Evolutionary conservation across 2,113 vertebrate species (phyloP), one percentile per base, ranked within the genome.

Genomic region (Strix aluco): DNA sequence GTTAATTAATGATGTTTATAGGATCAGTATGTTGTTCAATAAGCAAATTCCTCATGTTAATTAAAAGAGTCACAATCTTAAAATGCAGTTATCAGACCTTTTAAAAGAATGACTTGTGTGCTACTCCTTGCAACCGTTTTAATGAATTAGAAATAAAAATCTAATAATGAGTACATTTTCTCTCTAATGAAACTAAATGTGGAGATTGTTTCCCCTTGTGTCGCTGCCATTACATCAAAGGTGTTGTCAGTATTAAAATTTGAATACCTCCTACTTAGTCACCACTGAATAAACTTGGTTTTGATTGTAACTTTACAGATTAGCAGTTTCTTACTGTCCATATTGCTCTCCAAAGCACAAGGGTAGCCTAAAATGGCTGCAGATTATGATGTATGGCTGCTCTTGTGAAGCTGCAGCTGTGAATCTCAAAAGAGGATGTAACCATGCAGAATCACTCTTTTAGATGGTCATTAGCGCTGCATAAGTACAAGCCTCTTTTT

Each of bases 351-450:
- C 58, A 79, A 93, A 77, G 86, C 74, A 55, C 32, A 72, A 63
- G 58, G 32, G 72, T 83, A 83, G 92, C 63, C 84, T 97, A 96
- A 97, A 97, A 97, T 97, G 90, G 92, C 94, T 97, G 91, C 87
- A 89, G 86, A 95, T 97, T 91, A 95, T 97, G 92, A 95, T 97
- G 80, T 97, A 96, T 96, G 91, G 70, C 88, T 87, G 62, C 61
- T 96, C 71, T 95, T 94, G 86, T 93, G 82, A 93, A 90, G 59
- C 75, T 91, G 92, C 90, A 67, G 90, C 94, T 96, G 67, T 95
- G 95, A 81, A 82, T 86, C 95, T 96, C 83, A 91, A 92, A 92
- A 95, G 86, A 96, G 42, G 75, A 96, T 90, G 82, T 90, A 89
- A 91, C 65, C 82, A 75, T 95, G 90, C 91, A 85, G 80, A 96